phyloP scores from a whole-genome alignment of 2,888 invertebrate genomes.

The Boloria selene region DNA sequence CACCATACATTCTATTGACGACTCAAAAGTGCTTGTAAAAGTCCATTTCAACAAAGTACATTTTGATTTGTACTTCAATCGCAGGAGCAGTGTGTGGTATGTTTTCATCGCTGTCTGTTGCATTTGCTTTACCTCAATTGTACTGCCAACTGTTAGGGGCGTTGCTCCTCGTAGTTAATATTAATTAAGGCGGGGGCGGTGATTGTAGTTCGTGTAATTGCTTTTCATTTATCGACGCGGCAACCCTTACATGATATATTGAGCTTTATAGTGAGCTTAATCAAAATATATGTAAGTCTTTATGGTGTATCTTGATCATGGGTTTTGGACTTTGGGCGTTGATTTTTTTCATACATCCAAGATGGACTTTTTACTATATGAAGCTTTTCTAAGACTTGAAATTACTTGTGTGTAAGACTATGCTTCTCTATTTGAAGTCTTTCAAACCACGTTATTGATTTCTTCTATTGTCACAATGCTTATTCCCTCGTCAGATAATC shows the following conservation, averaged over 20 bases:
- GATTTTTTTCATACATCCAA: too few relatives aligned
- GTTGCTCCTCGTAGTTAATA: slow-evolving; percentile 64
- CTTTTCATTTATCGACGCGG: slow-evolving; percentile 51
- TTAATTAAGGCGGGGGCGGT: slow-evolving; percentile 61
- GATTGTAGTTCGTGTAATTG: slow-evolving; percentile 56
- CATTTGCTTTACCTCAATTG: slow-evolving; percentile 65
- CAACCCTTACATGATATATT: slow-evolving; percentile 40
- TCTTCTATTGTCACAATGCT: too few relatives aligned
- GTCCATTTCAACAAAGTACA: too few relatives aligned
- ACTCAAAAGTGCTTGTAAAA: too few relatives aligned
- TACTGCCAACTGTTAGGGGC: slow-evolving; percentile 62
- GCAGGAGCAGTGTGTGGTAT: slow-evolving; percentile 53
- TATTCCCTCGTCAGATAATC: too few relatives aligned
- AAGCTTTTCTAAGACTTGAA: too few relatives aligned
- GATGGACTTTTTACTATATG: too few relatives aligned
- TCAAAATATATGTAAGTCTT: slow-evolving; percentile 8
- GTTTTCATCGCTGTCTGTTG: slow-evolving; percentile 72
- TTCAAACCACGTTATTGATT: too few relatives aligned
- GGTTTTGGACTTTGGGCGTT: too few relatives aligned
- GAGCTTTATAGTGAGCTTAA: slow-evolving; percentile 24
- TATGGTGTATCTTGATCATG: background rate
- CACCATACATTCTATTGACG: too few relatives aligned
- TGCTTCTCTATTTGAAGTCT: too few relatives aligned
- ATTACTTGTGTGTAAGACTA: too few relatives aligned
- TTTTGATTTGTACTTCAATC: slow-evolving; percentile 4